Base-by-base conservation (phyloP, 1,140 invertebrate genomes). In the Drosophila pachea region DNA sequence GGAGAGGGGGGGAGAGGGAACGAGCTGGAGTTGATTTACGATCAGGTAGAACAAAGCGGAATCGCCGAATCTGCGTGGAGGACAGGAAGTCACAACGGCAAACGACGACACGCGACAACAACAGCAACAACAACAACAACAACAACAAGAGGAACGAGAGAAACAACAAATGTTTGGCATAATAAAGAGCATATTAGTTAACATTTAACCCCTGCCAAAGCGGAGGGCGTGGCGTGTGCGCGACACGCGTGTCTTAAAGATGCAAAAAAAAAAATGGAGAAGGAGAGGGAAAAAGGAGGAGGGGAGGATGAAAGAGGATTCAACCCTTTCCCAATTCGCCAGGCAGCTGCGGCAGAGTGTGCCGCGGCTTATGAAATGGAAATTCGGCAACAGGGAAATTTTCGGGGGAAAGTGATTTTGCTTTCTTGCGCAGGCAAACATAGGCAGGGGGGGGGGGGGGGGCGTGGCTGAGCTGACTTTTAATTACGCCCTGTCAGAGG, bases 171-270 rank as follows among this genome's bases (percentile, higher is more conserved):
- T 68, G 43, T 54, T 56, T n/a, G 11, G 12, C 53, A 73, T 71
- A 58, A 71, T 72, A 53, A 53, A 55, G 49, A 45, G 58, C 49
- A 73, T 69, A 76, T 76, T 76, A 73, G 61, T 69, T 70, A 70
- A 55, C 45, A 69, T 63, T 73, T 73, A 66, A 70, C 54, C 32
- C 9, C 22, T 22, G 22, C 22, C 22, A 22, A 22, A 36, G 54
- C 14, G 31, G 32, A 31, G 8, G 48, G 35, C 29, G 11, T 12
- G 65, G 29, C 58, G 70, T 73, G 70, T 64, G 70, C n/a, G 6
- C 7, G 66, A 54, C 70, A 73, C 70, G 66, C 70, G 66, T 38
- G 47, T 68, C 60, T 68, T 75, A 45, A 73, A 73, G 69, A 73
- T 68, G 69, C 64, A 75, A 58, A 52, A 64, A 62, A 72, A 50